phyloP scores from a whole-genome alignment of 2,113 vertebrate genomes.

The Dipodomys ordii region DNA sequence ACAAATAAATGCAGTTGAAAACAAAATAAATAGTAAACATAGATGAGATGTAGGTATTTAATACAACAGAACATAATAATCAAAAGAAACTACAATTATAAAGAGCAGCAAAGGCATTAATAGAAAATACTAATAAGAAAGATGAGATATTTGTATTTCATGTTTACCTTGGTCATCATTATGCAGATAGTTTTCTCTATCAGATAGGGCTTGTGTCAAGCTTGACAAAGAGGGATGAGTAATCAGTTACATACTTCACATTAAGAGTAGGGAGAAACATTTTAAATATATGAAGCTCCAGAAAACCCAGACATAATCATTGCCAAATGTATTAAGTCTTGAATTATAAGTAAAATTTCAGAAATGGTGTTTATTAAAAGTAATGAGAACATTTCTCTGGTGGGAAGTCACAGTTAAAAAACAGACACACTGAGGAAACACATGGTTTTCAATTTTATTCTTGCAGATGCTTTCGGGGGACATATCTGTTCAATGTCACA shows the following conservation, averaged over 20 bases:
- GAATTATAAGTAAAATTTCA: slow-evolving; percentile 30
- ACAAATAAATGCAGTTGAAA: not conserved
- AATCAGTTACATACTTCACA: slow-evolving; percentile 47
- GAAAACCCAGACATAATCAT: slow-evolving; percentile 66
- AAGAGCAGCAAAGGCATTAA: not conserved
- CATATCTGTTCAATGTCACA: slow-evolving; percentile 5
- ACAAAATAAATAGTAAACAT: slow-evolving; percentile 18
- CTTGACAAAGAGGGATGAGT: slow-evolving; percentile 12
- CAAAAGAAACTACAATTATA: slow-evolving; percentile 11
- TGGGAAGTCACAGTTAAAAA: slow-evolving; percentile 43
- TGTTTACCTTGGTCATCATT: slow-evolving; percentile 27
- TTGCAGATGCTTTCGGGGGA: slow-evolving; percentile 39
- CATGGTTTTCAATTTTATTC: slow-evolving; percentile 36
- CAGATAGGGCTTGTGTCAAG: not conserved
- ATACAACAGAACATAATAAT: not conserved
- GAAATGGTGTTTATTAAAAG: slow-evolving; percentile 60
- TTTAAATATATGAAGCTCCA: not conserved
- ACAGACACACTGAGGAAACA: not conserved
- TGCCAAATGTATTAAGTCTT: not conserved
- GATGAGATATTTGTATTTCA: slow-evolving; percentile 37
- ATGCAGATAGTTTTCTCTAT: not conserved
- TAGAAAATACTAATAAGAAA: not conserved
- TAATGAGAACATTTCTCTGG: slow-evolving; percentile 22
- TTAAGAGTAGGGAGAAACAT: not conserved
- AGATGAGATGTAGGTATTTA: not conserved